Base-by-base conservation (phyloP, 2,888 invertebrate genomes). In the Drosophila nigritarsus region DNA sequence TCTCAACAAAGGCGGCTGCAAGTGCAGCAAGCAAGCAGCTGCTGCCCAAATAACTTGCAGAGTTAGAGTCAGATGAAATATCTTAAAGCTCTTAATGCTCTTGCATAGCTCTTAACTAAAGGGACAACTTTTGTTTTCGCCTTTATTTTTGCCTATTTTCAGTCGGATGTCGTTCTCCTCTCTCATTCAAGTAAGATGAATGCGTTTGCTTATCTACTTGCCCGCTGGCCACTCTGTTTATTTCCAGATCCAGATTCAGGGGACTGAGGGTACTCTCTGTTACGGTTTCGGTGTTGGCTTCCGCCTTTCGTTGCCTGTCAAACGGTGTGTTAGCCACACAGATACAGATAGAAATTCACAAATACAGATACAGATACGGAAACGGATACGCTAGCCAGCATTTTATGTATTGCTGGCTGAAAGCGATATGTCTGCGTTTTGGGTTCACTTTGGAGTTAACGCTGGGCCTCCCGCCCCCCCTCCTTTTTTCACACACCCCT, bases 121-220 rank as follows among this genome's bases (percentile, higher is more conserved):
- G 54, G 59, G 50, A 63, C 62, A 80, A 65, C 72, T 78, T 83
- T 75, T 75, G 69, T 78, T 71, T 71, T 61, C 38, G 73, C 15
- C 53, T 75, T 77, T 77, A 70, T 62, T 78, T 56, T 65, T 69
- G 65, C 59, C 78, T 65, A 73, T 49, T 40, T 48, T 51, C 42
- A 45, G 45, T 29, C 40, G 36, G 32, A 48, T 59, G 13, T 20
- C 29, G 29, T 29, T 51, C 56, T 67, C 45, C 79, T 56, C 64
- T 18, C 20, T 5, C 18, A 60, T 63, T 70, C 65, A 73, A 73
- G 78, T 70, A 84, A 90, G 90, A 90, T 90, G 82, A 91, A 90
- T 90, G 90, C 87, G 73, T 84, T 84, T 75, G 86, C 87, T 90
- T 91, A 90, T 90, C 91, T 78, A n/a, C 40, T 80, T 87, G 84